Evolutionary conservation across 2,113 vertebrate genomes (phyloP).

Genomic region (Proteles cristata): DNA sequence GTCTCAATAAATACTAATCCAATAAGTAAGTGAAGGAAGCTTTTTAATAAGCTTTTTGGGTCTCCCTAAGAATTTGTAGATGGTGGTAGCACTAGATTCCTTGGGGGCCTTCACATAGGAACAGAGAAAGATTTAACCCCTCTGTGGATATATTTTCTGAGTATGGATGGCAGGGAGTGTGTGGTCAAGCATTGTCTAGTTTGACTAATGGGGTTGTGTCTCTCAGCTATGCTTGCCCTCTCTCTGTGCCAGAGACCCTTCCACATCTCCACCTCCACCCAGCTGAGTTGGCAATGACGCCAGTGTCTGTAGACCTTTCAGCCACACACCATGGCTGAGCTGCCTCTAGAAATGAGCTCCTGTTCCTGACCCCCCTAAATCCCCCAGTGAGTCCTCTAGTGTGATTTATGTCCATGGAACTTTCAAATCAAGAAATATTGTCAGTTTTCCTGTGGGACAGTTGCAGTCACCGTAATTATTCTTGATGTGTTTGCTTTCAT

Average conservation of each 20-base stretch:
- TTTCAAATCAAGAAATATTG: neutral
- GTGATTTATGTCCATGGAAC: neutral
- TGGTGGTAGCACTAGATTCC: neutral
- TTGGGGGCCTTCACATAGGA: neutral
- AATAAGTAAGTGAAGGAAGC: neutral
- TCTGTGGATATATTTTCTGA: neutral
- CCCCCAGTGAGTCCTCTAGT: neutral
- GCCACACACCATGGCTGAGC: neutral
- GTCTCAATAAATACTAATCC: neutral
- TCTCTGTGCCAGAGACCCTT: neutral
- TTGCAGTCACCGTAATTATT: neutral
- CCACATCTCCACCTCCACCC: neutral
- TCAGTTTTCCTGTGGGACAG: neutral
- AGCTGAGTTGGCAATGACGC: neutral
- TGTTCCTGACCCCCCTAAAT: accelerated
- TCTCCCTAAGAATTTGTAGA: neutral
- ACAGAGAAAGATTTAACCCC: neutral
- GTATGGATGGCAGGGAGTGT: accelerated
- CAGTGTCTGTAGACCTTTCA: neutral
- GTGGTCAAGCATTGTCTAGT: neutral
- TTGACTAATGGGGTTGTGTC: neutral
- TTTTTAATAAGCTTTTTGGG: neutral
- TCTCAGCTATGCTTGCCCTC: no score
- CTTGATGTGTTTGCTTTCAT: neutral
- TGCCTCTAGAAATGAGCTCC: neutral